These are phyloP conservation scores for Fragum whitleyi DNA, from an alignment of 2,888 invertebrate genomes.

Conservation along the genomic window DNA sequence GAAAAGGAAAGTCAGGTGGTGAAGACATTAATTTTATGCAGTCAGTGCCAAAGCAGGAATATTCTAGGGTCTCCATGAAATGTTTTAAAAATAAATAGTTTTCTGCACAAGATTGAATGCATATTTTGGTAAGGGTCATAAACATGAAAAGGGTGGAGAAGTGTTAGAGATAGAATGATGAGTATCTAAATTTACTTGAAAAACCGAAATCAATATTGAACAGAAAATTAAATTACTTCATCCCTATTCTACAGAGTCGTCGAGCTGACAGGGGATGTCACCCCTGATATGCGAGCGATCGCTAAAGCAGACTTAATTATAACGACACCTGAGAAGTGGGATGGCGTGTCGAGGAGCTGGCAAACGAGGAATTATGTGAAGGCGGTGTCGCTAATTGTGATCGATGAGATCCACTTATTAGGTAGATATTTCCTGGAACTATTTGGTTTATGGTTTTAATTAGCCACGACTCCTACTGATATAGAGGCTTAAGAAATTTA, in stretches of 20 bases:
- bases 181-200: background rate
- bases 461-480: too few species aligned
- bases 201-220: conserved; percentile 1
- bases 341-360: conserved; percentile 99
- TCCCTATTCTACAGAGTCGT: conserved; percentile 89
- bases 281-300: conserved; percentile 94
- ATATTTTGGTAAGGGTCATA: too few species aligned
- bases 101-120: too few species aligned
- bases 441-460: background rate
- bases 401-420: conserved; percentile 99
- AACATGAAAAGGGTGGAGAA: background rate
- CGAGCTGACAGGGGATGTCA: conserved; percentile 97
- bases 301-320: conserved; percentile 95
- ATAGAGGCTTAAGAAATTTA: too few species aligned
- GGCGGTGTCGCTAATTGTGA: conserved; percentile 95
- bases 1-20: too few species aligned
- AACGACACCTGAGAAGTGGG: conserved; percentile 99
- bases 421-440: conserved; percentile 87
- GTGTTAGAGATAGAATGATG: background rate
- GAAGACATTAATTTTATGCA: too few species aligned
- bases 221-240: background rate
- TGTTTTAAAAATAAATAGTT: too few species aligned
- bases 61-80: too few species aligned
- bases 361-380: conserved; percentile 97
- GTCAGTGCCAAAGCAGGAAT: too few species aligned